Evolutionary conservation across 35 echinoderm and acorn worm genomes (phyloP), one percentile per base, ranked within the genome.

Genomic region (Diadema setosum): DNA sequence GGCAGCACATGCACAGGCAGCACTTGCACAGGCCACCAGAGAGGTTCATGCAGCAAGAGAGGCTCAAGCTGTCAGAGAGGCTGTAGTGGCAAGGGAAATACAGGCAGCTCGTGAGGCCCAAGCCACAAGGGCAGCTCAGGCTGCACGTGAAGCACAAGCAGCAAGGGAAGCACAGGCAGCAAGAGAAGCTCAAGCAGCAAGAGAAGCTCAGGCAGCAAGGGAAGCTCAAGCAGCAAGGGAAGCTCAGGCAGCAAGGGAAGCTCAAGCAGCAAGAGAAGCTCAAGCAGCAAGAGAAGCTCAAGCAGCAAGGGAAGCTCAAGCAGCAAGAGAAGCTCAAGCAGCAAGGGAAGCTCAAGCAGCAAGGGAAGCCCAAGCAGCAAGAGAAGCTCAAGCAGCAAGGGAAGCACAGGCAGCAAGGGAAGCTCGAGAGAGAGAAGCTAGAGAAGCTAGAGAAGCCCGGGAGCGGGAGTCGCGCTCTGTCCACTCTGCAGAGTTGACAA

Each of bases 1-100:
- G 37, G 73, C 73, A 41, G 73, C 73, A 25, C 73, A 78, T 78
- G 73, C 73, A 0, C 73, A 78, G n/a, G 73, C 73, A 44, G 73
- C 73, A 41, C 73, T 78, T 78, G 73, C 37, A 35, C 73, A 78
- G 37, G 73, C 73, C 29, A 78, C 73, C 24, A 78, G 73, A 24
- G 73, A 78, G 6, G 73, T 44, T 39, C 73, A 78, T 39, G 73
- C 73, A n/a, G 73, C 37, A 3, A 78, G 73, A 25, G 73, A 78
- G 14, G 73, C 73, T 43, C 73, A 78, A 36, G 73, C 40, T 11
- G 73, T 44, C 7, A 39, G 40, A 21, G 73, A 39, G 17, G 35
- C 33, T 17, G 73, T 78, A 17, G 73, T 44, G 7, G 73, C 73
- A 43, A 78, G 73, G 37, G 73, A 78, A 78, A 41, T 44, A 1